phyloP scores from a whole-genome alignment of 2,113 vertebrate genomes.

The Paraplagusia blochii region DNA sequence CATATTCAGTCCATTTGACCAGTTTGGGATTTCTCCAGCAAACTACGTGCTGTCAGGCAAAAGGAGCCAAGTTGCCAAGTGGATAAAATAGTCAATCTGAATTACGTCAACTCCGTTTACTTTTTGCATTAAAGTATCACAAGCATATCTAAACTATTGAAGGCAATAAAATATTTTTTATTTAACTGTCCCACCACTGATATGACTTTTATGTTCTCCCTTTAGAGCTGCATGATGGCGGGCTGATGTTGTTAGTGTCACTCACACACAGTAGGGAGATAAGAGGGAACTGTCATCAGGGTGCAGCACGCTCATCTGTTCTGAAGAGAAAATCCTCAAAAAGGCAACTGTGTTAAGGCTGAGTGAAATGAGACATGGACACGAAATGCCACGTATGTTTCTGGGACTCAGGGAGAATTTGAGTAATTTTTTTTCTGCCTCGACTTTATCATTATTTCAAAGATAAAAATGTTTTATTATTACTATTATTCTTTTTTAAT shows the following conservation, averaged over 20 bases:
- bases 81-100: no score
- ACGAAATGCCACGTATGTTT: not conserved
- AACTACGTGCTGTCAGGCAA: no score
- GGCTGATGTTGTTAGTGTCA: conserved; percentile 39
- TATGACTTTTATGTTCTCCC: not conserved
- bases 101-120: no score
- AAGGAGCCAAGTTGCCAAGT: no score
- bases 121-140: no score
- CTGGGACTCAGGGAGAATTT: no score
- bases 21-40: no score
- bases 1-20: no score
- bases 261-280: conserved; percentile 15
- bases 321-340: not conserved
- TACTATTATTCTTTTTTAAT: no score
- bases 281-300: conserved; percentile 14
- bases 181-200: conserved; percentile 6
- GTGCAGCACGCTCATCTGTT: not conserved
- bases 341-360: not conserved
- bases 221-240: conserved; percentile 16
- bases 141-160: not conserved
- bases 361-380: not conserved
- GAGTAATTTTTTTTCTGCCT: no score
- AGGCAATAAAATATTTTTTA: not conserved
- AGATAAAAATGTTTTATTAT: no score
- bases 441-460: no score